Base-by-base conservation (phyloP, 2,797 vertebrate species). In the Apogon talboti region DNA sequence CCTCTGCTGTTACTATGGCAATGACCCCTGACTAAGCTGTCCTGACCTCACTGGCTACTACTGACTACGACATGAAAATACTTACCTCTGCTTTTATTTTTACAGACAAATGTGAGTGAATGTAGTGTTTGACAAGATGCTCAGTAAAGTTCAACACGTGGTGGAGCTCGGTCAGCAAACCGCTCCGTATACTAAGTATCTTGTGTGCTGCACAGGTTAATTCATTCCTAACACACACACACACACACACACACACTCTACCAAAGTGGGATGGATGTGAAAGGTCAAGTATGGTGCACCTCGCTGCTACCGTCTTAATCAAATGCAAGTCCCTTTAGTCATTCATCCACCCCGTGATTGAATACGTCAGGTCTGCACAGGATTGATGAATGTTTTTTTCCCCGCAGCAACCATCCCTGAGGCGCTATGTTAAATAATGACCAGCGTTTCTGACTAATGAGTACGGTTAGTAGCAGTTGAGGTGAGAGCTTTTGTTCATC, bases 381-480 rank as follows among this genome's bases (percentile, higher is more conserved):
- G 28, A 65, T 53, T 90, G 86, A 90, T 86, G 68, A 63, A 86
- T 79, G 79, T 43, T 71, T 69, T 57, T 71, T 74, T 74, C 69
- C 24, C 63, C 4, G 1, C 54, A 54, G 40, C 52, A 74, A 79
- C 74, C 80, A 73, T 62, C 76, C 72, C 56, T 2, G 24, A 65
- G 62, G 57, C 58, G 51, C 54, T 6, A 12, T 1, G 70, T 76
- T 83, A 83, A 89, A 84, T 86, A 79, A 85, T 71, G 71, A 65
- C 72, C 67, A 69, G 60, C 63, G 7, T 40, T 65, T 68, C 48
- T 77, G 76, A 87, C 79, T 84, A 84, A 86, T 82, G 82, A 76
- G 68, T 14, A 37, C 60, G 62, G 78, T 66, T 61, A 74, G 76
- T 49, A 28, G 62, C 40, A 14, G 63, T 42, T 30, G 45, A 66